Evolutionary conservation across 1,140 invertebrate species (phyloP).

Genomic region (Tetragnatha versicolor): DNA sequence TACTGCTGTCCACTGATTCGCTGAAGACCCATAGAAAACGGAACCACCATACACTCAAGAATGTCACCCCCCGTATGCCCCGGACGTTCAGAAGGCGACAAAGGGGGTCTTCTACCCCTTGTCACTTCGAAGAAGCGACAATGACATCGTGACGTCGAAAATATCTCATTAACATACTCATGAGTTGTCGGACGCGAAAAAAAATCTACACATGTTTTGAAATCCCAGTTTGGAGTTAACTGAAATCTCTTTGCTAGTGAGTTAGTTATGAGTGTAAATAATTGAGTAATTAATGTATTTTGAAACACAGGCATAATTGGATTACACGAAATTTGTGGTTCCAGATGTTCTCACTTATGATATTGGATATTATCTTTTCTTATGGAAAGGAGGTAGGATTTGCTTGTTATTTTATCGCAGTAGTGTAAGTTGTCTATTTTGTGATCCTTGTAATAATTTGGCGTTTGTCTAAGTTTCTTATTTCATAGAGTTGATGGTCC

Average conservation of each 20-base stretch:
- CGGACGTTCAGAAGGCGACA: neutral
- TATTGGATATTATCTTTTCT: slow-evolving; percentile 20
- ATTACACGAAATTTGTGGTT: slow-evolving; percentile 26
- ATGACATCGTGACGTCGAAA: slow-evolving; percentile 43
- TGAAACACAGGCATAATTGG: slow-evolving; percentile 30
- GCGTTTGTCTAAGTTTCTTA: too few relatives aligned
- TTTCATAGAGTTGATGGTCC: too few relatives aligned
- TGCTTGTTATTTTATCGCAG: too few relatives aligned
- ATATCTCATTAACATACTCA: slow-evolving; percentile 50
- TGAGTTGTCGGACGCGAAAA: slow-evolving; percentile 5
- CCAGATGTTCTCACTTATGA: neutral
- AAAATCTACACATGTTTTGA: slow-evolving; percentile 27
- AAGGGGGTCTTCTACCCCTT: neutral
- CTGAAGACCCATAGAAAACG: neutral
- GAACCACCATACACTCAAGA: neutral
- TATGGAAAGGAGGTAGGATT: slow-evolving; percentile 23
- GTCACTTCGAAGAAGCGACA: slow-evolving; percentile 25
- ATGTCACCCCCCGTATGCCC: slow-evolving; percentile 9
- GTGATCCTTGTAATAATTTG: too few relatives aligned
- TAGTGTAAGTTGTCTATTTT: too few relatives aligned
- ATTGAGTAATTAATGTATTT: slow-evolving; percentile 16
- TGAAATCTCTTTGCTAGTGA: neutral
- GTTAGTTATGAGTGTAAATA: neutral
- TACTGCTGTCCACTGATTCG: slow-evolving; percentile 35
- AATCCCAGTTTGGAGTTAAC: slow-evolving; percentile 33